A percentile compares a stretch with the other conserved stretches of the same genome.
phyloP scores from a whole-genome alignment of 2,888 invertebrate species.

The Homarus gammarus region DNA sequence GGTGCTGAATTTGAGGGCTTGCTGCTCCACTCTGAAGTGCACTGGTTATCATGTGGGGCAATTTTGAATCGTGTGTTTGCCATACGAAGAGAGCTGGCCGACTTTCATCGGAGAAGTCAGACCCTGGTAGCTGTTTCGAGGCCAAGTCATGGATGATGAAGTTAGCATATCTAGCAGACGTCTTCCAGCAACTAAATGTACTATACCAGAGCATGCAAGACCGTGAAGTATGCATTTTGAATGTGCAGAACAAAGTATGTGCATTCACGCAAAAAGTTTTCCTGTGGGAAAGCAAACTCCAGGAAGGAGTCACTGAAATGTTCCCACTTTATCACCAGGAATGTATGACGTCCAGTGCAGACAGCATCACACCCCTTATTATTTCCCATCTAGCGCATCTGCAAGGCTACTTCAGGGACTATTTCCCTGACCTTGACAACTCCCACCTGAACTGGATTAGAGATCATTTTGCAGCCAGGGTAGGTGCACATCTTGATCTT shows the following conservation, averaged over 20 bases:
- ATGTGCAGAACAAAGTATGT: neutral
- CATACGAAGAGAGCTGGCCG: no score
- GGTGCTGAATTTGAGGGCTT: no score
- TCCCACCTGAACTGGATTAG: constrained; percentile 12
- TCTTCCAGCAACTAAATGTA: neutral
- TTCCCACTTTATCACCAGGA: neutral
- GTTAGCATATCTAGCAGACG: neutral
- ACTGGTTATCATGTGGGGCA: no score
- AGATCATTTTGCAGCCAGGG: constrained; percentile 12
- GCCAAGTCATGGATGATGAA: constrained; percentile 9
- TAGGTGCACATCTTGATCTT: constrained; percentile 25
- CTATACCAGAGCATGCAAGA: constrained; percentile 5
- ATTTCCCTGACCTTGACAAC: constrained; percentile 8
- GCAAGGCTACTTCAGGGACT: constrained; percentile 19
- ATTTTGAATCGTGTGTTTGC: no score
- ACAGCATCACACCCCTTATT: constrained; percentile 7
- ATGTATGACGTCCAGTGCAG: constrained; percentile 3
- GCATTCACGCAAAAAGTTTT: neutral
- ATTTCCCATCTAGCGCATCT: constrained; percentile 18
- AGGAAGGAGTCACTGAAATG: constrained; percentile 23
- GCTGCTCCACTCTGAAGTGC: no score
- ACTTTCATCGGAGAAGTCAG: no score
- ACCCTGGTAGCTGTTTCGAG: no score
- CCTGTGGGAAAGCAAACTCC: constrained; percentile 12
- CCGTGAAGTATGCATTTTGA: neutral